Conservation (phyloP, 64 coral and sea anemone species). For the Hydrozoanthus tunicans region DNA sequence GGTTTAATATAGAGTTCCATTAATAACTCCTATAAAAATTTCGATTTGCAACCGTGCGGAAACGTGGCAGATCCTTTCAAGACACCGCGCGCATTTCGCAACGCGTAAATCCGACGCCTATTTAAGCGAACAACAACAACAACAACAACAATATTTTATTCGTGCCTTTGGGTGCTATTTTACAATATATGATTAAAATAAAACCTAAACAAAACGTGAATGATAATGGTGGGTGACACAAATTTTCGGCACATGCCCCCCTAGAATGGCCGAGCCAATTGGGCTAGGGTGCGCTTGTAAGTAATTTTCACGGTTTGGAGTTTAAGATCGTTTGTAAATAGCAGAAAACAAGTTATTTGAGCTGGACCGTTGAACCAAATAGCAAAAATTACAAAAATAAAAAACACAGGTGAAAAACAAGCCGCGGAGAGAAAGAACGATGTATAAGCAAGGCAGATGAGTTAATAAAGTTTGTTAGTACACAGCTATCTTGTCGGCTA, state of each 20-base stretch:
- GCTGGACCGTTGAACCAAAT: constrained; percentile 3
- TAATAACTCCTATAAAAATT: no score
- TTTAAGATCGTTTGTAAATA: neutral
- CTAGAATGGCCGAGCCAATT: neutral
- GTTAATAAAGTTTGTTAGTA: neutral
- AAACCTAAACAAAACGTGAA: no score
- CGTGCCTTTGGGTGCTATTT: no score
- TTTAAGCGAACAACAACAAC: no score
- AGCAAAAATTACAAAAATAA: neutral
- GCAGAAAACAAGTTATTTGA: neutral
- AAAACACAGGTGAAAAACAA: neutral
- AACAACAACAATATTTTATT: no score
- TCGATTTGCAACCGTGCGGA: no score
- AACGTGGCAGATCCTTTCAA: no score
- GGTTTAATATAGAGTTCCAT: no score
- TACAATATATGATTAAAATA: no score
- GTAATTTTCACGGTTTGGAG: neutral
- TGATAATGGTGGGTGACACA: neutral
- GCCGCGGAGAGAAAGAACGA: neutral
- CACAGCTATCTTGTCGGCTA: neutral
- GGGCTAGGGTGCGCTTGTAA: neutral
- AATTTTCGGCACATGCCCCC: neutral
- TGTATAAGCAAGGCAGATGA: neutral
- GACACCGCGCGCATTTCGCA: no score
- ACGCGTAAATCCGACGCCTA: no score